These are phyloP conservation scores for Onychomys torridus DNA, from an alignment of 2,797 vertebrate genomes.

Conservation along the genomic window DNA sequence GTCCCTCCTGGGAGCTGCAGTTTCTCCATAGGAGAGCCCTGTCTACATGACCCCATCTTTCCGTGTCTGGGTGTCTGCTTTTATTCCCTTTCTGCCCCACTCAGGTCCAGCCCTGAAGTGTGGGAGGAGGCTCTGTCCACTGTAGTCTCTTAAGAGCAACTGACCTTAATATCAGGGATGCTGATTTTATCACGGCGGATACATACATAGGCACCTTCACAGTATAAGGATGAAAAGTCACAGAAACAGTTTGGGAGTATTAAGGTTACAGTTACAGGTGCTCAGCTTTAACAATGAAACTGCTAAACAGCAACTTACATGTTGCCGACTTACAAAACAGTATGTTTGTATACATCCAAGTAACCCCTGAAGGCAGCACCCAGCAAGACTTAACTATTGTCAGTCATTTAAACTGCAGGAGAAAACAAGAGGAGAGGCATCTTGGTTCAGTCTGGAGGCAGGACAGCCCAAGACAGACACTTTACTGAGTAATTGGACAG, in stretches of 20 bases:
- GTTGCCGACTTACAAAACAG: constrained; percentile 52
- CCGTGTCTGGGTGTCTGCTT: neutral
- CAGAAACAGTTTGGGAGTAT: constrained; percentile 79
- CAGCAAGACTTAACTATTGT: constrained; percentile 44
- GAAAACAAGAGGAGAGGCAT: constrained; percentile 19
- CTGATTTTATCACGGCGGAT: constrained; percentile 45
- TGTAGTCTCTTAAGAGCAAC: constrained; percentile 53
- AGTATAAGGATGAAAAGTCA: constrained; percentile 77
- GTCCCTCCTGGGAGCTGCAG: neutral
- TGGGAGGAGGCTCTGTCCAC: neutral
- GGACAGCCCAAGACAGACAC: neutral
- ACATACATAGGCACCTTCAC: constrained; percentile 61
- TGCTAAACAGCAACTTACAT: constrained; percentile 59
- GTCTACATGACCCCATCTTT: neutral
- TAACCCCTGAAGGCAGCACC: constrained; percentile 47
- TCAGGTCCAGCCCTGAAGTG: neutral
- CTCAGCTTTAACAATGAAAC: constrained; percentile 60
- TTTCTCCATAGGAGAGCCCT: neutral
- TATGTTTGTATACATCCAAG: constrained; percentile 34
- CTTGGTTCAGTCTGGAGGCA: neutral
- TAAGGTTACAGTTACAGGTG: constrained; percentile 71
- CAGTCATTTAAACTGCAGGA: constrained; percentile 46
- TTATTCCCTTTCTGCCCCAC: neutral
- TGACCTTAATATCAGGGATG: constrained; percentile 67
- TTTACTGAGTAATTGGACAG: neutral